These are phyloP conservation scores for Chauna torquata DNA, from an alignment of 2,113 vertebrate genomes.

Conservation along the genomic window DNA sequence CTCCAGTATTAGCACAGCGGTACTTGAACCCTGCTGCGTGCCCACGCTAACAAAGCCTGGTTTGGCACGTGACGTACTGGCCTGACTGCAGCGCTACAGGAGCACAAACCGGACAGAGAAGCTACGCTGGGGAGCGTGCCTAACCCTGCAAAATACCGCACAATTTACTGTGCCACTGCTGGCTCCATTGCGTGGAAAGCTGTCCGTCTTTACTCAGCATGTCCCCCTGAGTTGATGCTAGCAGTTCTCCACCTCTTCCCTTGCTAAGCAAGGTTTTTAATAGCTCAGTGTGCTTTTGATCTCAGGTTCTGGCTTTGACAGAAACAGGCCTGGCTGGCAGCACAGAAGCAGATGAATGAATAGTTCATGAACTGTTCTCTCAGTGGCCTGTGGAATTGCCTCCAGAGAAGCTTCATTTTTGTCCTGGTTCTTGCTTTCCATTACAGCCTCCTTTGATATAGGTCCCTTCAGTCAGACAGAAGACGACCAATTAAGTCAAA, in stretches of 20 bases:
- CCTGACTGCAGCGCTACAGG: background rate
- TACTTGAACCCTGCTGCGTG: too few relatives aligned
- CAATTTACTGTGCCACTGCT: background rate
- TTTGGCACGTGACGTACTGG: background rate
- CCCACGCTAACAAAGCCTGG: background rate
- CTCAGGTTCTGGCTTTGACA: background rate
- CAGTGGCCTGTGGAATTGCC: background rate
- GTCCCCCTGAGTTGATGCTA: background rate
- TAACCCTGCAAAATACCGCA: background rate
- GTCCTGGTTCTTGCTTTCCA: background rate
- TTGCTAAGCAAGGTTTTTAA: background rate
- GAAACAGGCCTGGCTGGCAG: slow-evolving; percentile 2
- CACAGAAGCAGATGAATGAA: background rate
- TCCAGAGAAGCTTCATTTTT: background rate
- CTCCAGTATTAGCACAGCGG: background rate
- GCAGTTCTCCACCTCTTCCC: background rate
- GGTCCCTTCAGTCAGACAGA: background rate
- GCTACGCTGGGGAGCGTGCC: background rate
- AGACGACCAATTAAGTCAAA: background rate
- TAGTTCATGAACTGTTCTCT: slow-evolving; percentile 27
- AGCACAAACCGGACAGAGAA: accelerated
- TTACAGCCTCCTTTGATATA: slow-evolving; percentile 34
- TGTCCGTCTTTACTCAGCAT: background rate
- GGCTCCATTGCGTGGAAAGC: background rate
- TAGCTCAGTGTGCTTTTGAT: background rate